Percentiles rank a stretch among this genome's conserved stretches.
Conservation (phyloP, 2,888 invertebrate genomes). For the Agriopis aurantiaria region DNA sequence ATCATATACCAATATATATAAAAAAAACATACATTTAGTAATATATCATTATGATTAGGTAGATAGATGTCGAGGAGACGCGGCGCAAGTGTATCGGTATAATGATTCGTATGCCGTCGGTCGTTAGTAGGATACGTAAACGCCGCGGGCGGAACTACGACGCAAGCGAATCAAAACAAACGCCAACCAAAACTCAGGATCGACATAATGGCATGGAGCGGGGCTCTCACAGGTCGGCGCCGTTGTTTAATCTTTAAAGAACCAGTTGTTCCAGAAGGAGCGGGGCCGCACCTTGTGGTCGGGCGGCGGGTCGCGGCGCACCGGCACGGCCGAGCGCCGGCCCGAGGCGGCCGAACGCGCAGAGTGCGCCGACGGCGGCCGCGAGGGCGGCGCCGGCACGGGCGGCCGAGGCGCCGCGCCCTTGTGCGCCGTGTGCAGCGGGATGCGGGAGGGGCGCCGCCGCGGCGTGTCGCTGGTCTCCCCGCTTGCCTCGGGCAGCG, state of each 20-base stretch:
- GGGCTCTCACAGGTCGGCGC: constrained; percentile 37
- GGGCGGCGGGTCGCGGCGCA: constrained; percentile 67
- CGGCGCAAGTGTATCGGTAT: neutral
- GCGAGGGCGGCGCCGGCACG: constrained; percentile 61
- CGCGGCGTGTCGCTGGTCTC: constrained; percentile 85
- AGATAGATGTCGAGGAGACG: too few species aligned
- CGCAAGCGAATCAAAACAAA: constrained; percentile 42
- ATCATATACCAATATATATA: constrained; percentile 40
- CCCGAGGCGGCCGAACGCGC: constrained; percentile 58
- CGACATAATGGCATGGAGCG: constrained; percentile 82
- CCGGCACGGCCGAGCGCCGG: constrained; percentile 70
- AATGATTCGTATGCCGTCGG: constrained; percentile 33
- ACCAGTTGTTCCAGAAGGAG: constrained; percentile 88
- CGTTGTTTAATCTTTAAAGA: constrained; percentile 83
- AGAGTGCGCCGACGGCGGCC: constrained; percentile 56
- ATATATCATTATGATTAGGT: neutral
- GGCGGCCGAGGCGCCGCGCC: constrained; percentile 85
- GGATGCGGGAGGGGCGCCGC: constrained; percentile 89
- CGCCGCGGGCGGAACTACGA: constrained; percentile 32
- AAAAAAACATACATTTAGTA: neutral
- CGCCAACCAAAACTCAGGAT: constrained; percentile 76
- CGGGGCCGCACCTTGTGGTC: constrained; percentile 90
- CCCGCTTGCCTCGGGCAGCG: constrained; percentile 72
- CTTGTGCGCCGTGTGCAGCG: constrained; percentile 85
- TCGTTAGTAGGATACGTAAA: constrained; percentile 39